Evolutionary conservation across 2,797 vertebrate genomes (phyloP).

Genomic region (Aldrovandia affinis): DNA sequence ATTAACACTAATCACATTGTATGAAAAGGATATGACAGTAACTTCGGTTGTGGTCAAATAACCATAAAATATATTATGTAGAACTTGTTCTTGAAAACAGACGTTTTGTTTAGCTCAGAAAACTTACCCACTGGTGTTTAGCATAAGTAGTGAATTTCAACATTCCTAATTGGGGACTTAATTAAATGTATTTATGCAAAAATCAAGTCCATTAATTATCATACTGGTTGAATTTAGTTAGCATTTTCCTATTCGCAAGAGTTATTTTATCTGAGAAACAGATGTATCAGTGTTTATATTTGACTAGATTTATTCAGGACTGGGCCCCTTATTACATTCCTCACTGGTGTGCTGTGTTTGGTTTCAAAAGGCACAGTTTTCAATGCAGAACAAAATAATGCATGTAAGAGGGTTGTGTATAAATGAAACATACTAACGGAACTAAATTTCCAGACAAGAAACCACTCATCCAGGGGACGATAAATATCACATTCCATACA

Average conservation of each 20-base stretch:
- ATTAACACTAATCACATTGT: no score
- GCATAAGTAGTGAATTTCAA: neutral
- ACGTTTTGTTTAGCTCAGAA: no score
- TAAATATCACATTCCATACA: constrained; percentile 39
- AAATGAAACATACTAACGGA: neutral
- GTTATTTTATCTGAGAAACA: neutral
- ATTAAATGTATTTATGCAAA: neutral
- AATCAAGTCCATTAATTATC: neutral
- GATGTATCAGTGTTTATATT: neutral
- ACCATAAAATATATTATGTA: no score
- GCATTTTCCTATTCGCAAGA: neutral
- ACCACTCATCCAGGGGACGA: constrained; percentile 22
- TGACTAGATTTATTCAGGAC: neutral
- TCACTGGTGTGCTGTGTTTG: neutral
- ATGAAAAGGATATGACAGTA: no score
- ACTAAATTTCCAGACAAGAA: constrained; percentile 29
- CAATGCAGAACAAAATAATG: neutral
- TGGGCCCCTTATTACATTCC: neutral
- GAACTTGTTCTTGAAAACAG: no score
- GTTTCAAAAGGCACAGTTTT: constrained; percentile 12
- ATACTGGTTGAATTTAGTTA: neutral
- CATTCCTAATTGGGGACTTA: neutral
- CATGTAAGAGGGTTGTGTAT: neutral
- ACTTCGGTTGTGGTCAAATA: no score
- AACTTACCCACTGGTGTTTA: no score